phyloP scores from a whole-genome alignment of 1,140 invertebrate species.

The Mycetomoellerius zeteki region DNA sequence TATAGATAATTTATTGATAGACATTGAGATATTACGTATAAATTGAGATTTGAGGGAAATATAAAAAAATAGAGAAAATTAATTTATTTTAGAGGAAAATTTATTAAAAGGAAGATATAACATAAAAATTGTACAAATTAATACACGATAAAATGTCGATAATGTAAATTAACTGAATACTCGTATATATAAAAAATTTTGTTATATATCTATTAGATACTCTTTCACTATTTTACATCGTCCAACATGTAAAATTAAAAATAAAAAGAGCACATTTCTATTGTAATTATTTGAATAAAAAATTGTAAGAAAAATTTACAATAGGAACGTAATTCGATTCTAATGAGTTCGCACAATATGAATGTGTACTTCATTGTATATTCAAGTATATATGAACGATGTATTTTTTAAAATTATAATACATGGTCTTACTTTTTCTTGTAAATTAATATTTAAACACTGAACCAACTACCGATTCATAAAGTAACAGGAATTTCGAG shows the following conservation, averaged over 20 bases:
- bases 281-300: background rate
- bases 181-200: background rate
- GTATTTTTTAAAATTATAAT: background rate
- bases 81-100: too few relatives aligned
- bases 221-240: background rate
- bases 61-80: too few relatives aligned
- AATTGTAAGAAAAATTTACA: background rate
- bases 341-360: background rate
- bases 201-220: background rate
- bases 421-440: background rate
- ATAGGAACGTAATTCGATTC: background rate
- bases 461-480: conserved; percentile 42
- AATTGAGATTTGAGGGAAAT: too few relatives aligned
- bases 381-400: background rate
- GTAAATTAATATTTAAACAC: conserved; percentile 28
- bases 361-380: background rate
- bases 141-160: too few relatives aligned
- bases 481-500: conserved; percentile 66
- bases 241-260: background rate
- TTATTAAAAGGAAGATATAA: too few relatives aligned
- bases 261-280: background rate
- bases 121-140: too few relatives aligned
- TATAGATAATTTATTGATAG: too few relatives aligned
- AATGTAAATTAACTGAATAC: background rate
- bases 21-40: too few relatives aligned